Percentiles rank a stretch among this genome's conserved stretches.
Evolutionary conservation across 2,113 vertebrate genomes (phyloP).

Genomic region (Hippocampus zosterae): DNA sequence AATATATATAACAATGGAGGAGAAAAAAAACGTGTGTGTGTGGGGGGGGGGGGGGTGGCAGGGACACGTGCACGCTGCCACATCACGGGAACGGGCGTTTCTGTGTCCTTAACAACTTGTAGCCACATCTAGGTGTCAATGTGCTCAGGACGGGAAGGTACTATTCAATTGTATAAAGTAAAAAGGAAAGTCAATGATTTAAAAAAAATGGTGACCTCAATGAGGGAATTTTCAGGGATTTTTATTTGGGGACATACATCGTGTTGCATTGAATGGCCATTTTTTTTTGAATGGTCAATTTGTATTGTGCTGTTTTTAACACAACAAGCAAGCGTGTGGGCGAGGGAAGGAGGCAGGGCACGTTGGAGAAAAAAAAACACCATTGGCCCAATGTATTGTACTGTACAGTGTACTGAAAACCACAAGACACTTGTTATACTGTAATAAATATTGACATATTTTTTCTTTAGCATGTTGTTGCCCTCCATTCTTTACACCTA

Average conservation of each 20-base stretch:
- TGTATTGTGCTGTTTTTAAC: constrained; percentile 82
- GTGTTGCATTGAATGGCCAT: constrained; percentile 73
- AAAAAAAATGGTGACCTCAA: constrained; percentile 84
- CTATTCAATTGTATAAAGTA: constrained; percentile 31
- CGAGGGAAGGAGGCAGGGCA: background rate
- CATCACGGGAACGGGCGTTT: constrained; percentile 67
- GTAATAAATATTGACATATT: constrained; percentile 99
- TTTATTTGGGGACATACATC: constrained; percentile 81
- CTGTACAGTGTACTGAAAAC: constrained; percentile 84
- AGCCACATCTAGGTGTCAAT: constrained; percentile 66
- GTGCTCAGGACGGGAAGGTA: constrained; percentile 33
- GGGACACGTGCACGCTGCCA: constrained; percentile 63
- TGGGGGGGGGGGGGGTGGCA: too few species aligned
- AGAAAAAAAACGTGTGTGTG: background rate
- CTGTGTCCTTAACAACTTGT: constrained; percentile 70
- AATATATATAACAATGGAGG: constrained; percentile 34
- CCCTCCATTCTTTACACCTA: constrained; percentile 26
- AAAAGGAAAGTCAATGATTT: constrained; percentile 61
- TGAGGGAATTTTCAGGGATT: constrained; percentile 95
- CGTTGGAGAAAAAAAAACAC: constrained; percentile 77
- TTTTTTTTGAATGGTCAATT: constrained; percentile 79
- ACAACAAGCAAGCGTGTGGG: constrained; percentile 80
- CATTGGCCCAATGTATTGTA: constrained; percentile 82
- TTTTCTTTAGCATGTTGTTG: constrained; percentile 83
- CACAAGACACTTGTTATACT: constrained; percentile 96